phyloP scores from a whole-genome alignment of 2,888 invertebrate species.

The Ctenicera cuprea region DNA sequence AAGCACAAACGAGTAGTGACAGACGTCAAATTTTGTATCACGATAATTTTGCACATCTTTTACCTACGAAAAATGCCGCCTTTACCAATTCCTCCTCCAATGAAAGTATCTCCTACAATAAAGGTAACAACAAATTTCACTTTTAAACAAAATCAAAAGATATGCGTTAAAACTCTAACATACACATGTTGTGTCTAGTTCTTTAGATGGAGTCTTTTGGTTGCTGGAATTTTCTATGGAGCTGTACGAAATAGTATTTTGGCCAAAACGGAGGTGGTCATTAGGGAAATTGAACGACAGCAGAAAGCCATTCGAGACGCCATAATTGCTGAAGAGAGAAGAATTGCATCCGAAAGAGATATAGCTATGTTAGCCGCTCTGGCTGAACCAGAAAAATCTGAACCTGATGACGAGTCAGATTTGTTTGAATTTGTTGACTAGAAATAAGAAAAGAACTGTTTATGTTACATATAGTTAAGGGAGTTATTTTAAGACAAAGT shows the following conservation, averaged over 20 bases:
- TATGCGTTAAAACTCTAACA: neutral
- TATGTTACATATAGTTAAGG: too few relatives aligned
- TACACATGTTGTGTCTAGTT: neutral
- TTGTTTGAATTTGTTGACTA: too few relatives aligned
- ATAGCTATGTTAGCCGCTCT: conserved; percentile 36
- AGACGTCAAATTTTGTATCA: too few relatives aligned
- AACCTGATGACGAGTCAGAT: too few relatives aligned
- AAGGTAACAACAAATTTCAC: conserved; percentile 21
- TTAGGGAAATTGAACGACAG: conserved; percentile 61
- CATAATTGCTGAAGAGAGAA: conserved; percentile 54
- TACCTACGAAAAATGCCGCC: neutral
- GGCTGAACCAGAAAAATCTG: conserved; percentile 2
- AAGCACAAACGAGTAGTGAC: too few relatives aligned
- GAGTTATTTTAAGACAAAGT: too few relatives aligned
- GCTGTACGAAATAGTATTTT: neutral
- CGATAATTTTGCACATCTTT: too few relatives aligned
- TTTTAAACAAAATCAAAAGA: neutral
- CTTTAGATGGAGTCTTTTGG: neutral
- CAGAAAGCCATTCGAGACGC: conserved; percentile 64
- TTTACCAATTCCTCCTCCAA: conserved; percentile 21
- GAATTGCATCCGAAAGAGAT: conserved; percentile 51
- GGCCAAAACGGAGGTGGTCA: conserved; percentile 56
- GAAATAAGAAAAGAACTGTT: too few relatives aligned
- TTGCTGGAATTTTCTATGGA: conserved; percentile 1
- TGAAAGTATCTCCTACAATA: conserved; percentile 11